Evolutionary conservation across 2,113 vertebrate genomes (phyloP), one percentile per base, ranked within the genome.

Genomic region (Telmatochromis sp.): DNA sequence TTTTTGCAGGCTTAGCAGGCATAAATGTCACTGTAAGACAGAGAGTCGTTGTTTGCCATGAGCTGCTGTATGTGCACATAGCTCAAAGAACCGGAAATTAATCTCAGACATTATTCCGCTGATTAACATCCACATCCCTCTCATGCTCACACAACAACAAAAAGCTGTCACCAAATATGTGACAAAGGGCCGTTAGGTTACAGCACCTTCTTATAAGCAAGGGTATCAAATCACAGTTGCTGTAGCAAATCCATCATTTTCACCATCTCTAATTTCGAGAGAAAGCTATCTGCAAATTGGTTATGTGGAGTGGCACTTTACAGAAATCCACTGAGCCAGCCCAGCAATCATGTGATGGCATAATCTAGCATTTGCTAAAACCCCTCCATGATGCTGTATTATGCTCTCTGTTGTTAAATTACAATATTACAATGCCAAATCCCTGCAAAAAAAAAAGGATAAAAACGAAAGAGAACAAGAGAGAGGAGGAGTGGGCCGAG

Each of bases 331-430:
- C 53, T 33, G 57, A 88, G 55, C 73, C 87, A 51, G 84, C 75
- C 58, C 73, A 81, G 91, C 37, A 82, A 47, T 93, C 90, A 92
- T 93, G 88, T 93, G 93, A 93, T 83, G 81, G 55, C 51, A 88
- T 92, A 91, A 93, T 94, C 91, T 80, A 57, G 83, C 81, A 89
- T 83, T 88, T 78, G 70, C 87, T 83, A 84, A 90, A 91, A 73
- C 53, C 81, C 81, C 86, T 83, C 42, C 21, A 13, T 31, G 73
- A 51, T 63, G 63, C 28, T 79, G 68, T 75, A 31, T 84, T 33
- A 42, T 53, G 51, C 54, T 84, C 57, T 88, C 57, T 91, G 89
- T 85, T 81, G 75, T 55, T n/a, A 82, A 90, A 85, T 70, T 28
- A 86, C 63, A 86, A 57, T 49, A 85, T 63, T 28, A 87, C 60